Evolutionary conservation across 2,797 vertebrate species (phyloP).

Genomic region (Petrocephalus sullivani): DNA sequence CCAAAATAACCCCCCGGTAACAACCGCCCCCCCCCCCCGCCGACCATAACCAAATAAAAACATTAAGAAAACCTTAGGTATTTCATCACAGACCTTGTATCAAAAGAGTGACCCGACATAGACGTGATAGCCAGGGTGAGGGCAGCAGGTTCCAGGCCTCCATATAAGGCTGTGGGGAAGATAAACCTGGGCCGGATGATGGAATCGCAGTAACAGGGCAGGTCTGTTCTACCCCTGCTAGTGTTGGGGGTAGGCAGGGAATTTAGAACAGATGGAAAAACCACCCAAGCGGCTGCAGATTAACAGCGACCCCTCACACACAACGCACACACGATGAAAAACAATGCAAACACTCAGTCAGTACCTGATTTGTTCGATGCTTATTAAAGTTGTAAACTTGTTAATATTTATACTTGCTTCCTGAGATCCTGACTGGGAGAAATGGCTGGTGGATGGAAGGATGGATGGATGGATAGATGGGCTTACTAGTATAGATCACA

Average conservation of each 20-base stretch:
- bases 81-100: background rate
- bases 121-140: background rate
- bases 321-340: background rate
- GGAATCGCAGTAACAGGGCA: background rate
- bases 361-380: background rate
- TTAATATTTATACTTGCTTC: background rate
- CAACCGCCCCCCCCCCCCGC: background rate
- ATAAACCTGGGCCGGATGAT: too few relatives aligned
- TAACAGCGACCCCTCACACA: background rate
- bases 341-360: background rate
- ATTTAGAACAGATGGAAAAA: background rate
- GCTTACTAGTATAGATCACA: conserved; percentile 37
- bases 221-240: too few relatives aligned
- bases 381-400: background rate
- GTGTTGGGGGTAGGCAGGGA: background rate
- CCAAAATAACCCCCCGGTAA: background rate
- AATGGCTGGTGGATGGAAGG: background rate
- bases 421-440: background rate
- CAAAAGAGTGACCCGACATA: background rate
- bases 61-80: background rate
- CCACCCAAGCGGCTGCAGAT: background rate
- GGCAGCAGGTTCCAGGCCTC: background rate
- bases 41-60: background rate
- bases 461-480: background rate
- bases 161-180: background rate